Evolutionary conservation across 2,797 vertebrate genomes (phyloP), one percentile per base, ranked within the genome.

Genomic region (Pangasius sanitwongsei): DNA sequence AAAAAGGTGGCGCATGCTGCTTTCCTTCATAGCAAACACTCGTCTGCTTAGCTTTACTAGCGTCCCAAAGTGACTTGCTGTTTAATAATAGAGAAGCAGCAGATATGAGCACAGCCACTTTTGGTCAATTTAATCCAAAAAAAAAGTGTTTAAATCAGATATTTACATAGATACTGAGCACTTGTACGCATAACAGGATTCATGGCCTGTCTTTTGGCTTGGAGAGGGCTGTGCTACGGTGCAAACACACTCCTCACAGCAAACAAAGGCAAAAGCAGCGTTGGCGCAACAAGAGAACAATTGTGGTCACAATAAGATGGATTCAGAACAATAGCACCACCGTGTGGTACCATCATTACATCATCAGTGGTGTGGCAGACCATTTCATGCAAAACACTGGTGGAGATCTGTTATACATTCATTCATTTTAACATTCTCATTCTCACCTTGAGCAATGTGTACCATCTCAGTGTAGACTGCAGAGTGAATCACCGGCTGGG

Each of bases 401-500:
- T 16, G n/a, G 13, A 25, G 37, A 44, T 37, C 34, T 11, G 20
- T 44, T 18, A 74, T 25, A 41, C 41, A 41, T 44, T 25, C 20
- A 44, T 44, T 37, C 67, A 18, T 69, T 37, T 74, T 2, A 7
- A 50, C 25, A 9, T 13, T 41, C 25, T 65, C 37, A 37, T 69
- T 72, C 95, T 95, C 94, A 99, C 98, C 98, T 98, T 97, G 97
- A 92, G 96, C 95, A n/a, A 96, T 93, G 92, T 96, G 97, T 92
- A 97, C 94, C 96, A 99, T 95, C 92, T 99, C 97, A 94, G 93
- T 93, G 85, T 97, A 97, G 93, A 98, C 88, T 55, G 96, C 93
- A 87, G 95, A 89, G 88, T 97, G 98, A 94, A 99, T 95, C 92
- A 99, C 93, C 25, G 98, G 97, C 94, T 97, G 98, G 53, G 98